Conservation (phyloP, 2,113 vertebrate genomes). For the Myotis yumanensis region DNA sequence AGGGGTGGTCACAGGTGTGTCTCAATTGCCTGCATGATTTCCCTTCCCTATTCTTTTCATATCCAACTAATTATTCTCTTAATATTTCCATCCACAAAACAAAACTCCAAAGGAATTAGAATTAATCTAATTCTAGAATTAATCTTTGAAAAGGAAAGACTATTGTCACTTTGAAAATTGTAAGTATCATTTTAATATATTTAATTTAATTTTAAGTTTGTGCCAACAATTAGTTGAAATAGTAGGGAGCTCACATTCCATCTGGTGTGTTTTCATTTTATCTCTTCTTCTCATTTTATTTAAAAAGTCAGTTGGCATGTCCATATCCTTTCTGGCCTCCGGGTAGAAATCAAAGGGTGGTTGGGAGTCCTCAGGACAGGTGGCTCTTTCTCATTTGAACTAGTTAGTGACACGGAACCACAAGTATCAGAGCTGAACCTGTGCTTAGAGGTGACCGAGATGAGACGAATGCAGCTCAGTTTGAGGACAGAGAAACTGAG, state of each 20-base stretch:
- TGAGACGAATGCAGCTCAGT: background rate
- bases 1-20: background rate
- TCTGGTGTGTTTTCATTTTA: constrained; percentile 73
- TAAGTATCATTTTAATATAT: constrained; percentile 43
- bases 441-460: background rate
- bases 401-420: background rate
- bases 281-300: constrained; percentile 52
- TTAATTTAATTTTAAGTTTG: constrained; percentile 60
- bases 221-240: constrained; percentile 71
- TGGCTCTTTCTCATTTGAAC: constrained; percentile 39
- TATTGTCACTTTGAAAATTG: constrained; percentile 50
- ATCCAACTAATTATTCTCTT: constrained; percentile 64
- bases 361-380: constrained; percentile 47
- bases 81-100: constrained; percentile 50
- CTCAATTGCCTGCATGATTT: background rate
- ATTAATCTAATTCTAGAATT: background rate
- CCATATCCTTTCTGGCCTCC: constrained; percentile 46
- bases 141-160: background rate
- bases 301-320: constrained; percentile 54
- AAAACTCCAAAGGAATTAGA: constrained; percentile 41
- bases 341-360: constrained; percentile 52
- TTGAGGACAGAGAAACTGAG: constrained; percentile 31
- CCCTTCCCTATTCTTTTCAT: constrained; percentile 45
- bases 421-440: background rate
- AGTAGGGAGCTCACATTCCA: constrained; percentile 47